Evolutionary conservation across 2,113 vertebrate species (phyloP).

Genomic region (Heterotis niloticus): DNA sequence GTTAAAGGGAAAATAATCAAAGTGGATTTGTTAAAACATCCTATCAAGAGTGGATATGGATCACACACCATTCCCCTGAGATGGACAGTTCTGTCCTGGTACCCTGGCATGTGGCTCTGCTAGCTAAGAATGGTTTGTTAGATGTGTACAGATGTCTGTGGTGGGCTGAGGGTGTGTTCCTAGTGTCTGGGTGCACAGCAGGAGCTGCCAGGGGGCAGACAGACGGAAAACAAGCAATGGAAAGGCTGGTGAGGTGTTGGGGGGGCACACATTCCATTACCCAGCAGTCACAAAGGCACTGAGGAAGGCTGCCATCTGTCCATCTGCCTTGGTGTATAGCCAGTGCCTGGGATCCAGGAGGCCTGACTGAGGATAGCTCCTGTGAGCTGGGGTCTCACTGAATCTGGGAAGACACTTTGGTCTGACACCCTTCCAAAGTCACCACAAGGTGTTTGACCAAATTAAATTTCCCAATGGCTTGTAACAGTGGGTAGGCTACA

Average conservation of each 20-base stretch:
- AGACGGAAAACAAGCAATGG: slow-evolving; percentile 40
- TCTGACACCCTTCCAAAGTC: not conserved
- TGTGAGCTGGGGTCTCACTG: not conserved
- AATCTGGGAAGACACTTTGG: not conserved
- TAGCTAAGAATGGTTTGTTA: not conserved
- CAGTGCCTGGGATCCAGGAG: not conserved
- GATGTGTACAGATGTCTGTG: not conserved
- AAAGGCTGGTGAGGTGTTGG: not conserved
- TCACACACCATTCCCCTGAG: not conserved
- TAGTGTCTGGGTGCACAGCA: slow-evolving; percentile 28
- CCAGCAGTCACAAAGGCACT: too few relatives aligned
- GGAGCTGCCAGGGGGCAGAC: slow-evolving; percentile 31
- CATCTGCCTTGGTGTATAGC: not conserved
- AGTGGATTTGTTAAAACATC: not conserved
- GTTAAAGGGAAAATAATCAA: not conserved
- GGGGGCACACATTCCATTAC: too few relatives aligned
- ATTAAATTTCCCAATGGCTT: not conserved
- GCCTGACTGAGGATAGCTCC: not conserved
- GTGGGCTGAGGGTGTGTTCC: slow-evolving; percentile 27
- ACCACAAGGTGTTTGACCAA: not conserved
- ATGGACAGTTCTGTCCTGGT: too few relatives aligned
- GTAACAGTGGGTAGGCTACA: too few relatives aligned
- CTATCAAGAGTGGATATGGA: not conserved
- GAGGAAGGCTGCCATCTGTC: not conserved
- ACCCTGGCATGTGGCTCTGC: not conserved